phyloP scores from a whole-genome alignment of 2,797 vertebrate genomes.

The Smutsia temminckii region DNA sequence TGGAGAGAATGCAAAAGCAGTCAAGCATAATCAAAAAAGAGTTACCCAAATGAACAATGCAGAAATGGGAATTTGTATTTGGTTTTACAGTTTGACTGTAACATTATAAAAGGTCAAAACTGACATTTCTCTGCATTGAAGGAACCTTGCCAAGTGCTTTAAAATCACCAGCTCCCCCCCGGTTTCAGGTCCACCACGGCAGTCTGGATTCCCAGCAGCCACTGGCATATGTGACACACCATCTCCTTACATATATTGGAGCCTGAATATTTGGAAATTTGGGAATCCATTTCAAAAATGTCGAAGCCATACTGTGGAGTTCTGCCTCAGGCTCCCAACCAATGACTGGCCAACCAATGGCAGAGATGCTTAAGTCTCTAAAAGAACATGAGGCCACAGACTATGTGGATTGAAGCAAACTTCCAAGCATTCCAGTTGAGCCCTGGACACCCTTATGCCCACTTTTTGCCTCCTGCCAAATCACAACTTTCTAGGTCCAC shows the following conservation, averaged over 20 bases:
- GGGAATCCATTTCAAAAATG: neutral
- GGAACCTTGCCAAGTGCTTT: neutral
- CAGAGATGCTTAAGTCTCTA: neutral
- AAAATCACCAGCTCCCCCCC: neutral
- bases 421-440: neutral
- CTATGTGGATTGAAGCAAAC: neutral
- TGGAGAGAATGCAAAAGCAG: neutral
- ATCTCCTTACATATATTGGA: neutral
- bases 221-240: fast-evolving
- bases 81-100: neutral
- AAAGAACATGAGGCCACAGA: neutral
- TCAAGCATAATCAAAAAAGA: neutral
- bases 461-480: neutral
- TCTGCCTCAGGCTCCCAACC: neutral
- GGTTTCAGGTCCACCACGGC: neutral
- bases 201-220: neutral
- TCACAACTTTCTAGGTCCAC: fast-evolving
- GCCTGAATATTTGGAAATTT: neutral
- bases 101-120: neutral
- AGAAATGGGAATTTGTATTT: neutral
- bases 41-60: neutral
- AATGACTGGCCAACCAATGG: neutral
- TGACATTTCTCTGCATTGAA: neutral
- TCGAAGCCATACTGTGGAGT: neutral
- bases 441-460: neutral